These are phyloP conservation scores for Heterodera schachtii DNA, from an alignment of 1,140 invertebrate genomes.

Conservation along the genomic window DNA sequence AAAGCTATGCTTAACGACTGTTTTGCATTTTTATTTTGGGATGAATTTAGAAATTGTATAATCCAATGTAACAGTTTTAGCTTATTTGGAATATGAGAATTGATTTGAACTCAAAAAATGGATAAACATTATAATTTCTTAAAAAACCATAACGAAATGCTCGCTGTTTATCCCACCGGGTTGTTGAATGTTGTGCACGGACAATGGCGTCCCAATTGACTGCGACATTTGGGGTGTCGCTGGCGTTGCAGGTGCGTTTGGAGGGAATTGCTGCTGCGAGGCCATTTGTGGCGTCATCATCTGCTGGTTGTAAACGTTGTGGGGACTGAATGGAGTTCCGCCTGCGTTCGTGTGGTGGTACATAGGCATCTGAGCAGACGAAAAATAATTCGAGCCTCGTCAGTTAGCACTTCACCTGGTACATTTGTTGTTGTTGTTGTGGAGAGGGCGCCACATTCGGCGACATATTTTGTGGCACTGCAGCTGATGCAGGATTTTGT, in stretches of 20 bases:
- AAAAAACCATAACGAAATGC: no score
- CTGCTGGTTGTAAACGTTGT: constrained; percentile 7
- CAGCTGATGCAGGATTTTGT: not conserved
- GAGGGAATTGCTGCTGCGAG: constrained; percentile 1
- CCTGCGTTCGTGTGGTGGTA: not conserved
- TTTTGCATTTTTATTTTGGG: no score
- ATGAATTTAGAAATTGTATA: no score
- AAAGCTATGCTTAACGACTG: no score
- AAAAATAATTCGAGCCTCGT: not conserved
- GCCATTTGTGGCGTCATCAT: constrained; percentile 7
- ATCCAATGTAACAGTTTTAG: no score
- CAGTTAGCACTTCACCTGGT: not conserved
- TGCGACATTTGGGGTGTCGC: not conserved
- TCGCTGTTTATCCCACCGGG: not conserved
- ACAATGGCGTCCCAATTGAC: not conserved
- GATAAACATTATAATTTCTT: no score
- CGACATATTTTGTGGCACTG: not conserved
- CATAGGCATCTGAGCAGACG: not conserved
- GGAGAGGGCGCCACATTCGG: not conserved
- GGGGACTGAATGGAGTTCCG: constrained; percentile 3
- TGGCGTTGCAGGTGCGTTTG: constrained; percentile 1
- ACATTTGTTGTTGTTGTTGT: not conserved
- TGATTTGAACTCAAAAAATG: no score
- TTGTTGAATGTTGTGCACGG: constrained; percentile 7
- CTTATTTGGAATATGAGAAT: no score